phyloP scores from a whole-genome alignment of 2,797 vertebrate genomes.

The Sus cebifrons region DNA sequence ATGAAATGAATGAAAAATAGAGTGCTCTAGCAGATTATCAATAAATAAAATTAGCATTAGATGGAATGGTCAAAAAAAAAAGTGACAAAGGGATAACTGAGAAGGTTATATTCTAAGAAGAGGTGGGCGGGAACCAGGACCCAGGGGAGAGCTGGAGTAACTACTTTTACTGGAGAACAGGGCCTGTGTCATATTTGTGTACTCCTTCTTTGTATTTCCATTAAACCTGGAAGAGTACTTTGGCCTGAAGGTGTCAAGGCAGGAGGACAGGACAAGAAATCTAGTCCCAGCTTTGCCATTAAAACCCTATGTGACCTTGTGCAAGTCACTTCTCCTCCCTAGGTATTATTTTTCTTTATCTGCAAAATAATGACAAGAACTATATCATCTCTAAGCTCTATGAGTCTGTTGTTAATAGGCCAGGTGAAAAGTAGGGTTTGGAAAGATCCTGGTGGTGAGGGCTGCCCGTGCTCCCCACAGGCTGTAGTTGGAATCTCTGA shows the following conservation, averaged over 20 bases:
- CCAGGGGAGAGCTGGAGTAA: not conserved
- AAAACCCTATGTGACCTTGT: not conserved
- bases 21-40: too few relatives aligned
- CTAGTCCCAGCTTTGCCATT: not conserved
- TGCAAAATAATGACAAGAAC: slow-evolving; percentile 42
- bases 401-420: not conserved
- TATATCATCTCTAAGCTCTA: not conserved
- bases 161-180: not conserved
- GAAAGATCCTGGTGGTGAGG: not conserved
- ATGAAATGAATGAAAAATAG: too few relatives aligned
- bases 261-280: not conserved
- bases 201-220: not conserved
- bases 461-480: not conserved
- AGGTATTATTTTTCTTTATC: slow-evolving; percentile 51
- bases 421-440: not conserved
- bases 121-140: not conserved
- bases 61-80: too few relatives aligned
- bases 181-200: not conserved
- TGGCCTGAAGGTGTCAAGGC: not conserved
- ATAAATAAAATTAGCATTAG: too few relatives aligned
- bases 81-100: not conserved
- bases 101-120: slow-evolving; percentile 18
- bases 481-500: not conserved
- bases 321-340: not conserved
- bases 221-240: slow-evolving; percentile 31